Conservation (phyloP, 1,140 invertebrate genomes). For the Panagrolaimus sp. region DNA sequence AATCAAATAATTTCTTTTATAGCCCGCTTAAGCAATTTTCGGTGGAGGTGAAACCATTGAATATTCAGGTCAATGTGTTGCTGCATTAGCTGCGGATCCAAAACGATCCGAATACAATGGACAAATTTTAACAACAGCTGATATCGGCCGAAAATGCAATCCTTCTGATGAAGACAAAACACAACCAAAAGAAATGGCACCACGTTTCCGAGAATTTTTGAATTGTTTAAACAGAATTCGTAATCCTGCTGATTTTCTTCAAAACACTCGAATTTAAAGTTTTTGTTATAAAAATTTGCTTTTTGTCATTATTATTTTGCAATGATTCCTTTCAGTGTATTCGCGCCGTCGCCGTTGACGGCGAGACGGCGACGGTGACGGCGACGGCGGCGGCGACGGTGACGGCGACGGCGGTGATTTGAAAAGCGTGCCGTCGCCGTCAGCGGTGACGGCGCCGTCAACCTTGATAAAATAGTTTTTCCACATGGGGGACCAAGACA, state of each 20-base stretch:
- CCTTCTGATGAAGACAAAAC: constrained; percentile 28
- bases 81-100: constrained; percentile 27
- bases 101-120: constrained; percentile 22
- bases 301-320: too few species aligned
- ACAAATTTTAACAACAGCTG: constrained; percentile 21
- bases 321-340: too few species aligned
- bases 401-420: too few species aligned
- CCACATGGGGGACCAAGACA: too few species aligned
- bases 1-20: too few species aligned
- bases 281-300: too few species aligned
- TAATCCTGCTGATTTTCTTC: neutral
- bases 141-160: constrained; percentile 24
- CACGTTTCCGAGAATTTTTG: neutral
- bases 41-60: constrained; percentile 22
- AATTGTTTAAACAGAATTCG: constrained; percentile 7
- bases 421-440: too few species aligned
- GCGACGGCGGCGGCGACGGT: too few species aligned
- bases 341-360: too few species aligned
- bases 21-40: neutral
- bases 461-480: too few species aligned
- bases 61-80: constrained; percentile 19
- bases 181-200: constrained; percentile 5
- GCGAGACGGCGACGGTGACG: too few species aligned
- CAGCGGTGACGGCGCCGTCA: too few species aligned
- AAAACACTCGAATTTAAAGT: neutral